A percentile compares a stretch with the other conserved stretches of the same genome.
These are phyloP conservation scores for Rhinogobius similis DNA, from an alignment of 2,113 vertebrate species.

Conservation along the genomic window DNA sequence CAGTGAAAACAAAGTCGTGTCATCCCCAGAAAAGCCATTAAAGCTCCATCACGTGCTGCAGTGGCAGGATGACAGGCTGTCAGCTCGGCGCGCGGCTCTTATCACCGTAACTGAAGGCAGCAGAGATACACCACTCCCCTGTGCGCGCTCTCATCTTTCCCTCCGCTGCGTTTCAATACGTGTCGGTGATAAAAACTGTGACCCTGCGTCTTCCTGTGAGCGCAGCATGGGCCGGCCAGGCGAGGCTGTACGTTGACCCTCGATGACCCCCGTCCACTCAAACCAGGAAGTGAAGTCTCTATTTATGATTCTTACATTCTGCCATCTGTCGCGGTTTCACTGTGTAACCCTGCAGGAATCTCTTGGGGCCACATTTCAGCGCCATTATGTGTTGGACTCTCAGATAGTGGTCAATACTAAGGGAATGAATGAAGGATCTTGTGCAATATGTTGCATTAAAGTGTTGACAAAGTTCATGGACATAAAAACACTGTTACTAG, in stretches of 20 bases:
- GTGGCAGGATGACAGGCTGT: slow-evolving; percentile 56
- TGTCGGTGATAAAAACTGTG: slow-evolving; percentile 63
- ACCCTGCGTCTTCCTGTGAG: slow-evolving; percentile 54
- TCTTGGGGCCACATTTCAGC: not conserved
- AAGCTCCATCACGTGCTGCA: slow-evolving; percentile 62
- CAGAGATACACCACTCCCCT: slow-evolving; percentile 47
- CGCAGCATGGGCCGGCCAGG: slow-evolving; percentile 30
- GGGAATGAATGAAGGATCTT: slow-evolving; percentile 4
- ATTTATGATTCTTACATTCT: slow-evolving; percentile 52
- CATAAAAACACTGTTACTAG: not conserved
- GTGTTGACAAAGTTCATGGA: not conserved
- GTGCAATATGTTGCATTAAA: not conserved
- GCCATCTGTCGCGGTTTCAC: slow-evolving; percentile 57
- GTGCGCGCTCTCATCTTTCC: slow-evolving; percentile 50
- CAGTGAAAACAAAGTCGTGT: slow-evolving; percentile 37
- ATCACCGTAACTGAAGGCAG: slow-evolving; percentile 54
- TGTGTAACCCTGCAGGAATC: slow-evolving; percentile 5
- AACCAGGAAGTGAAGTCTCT: slow-evolving; percentile 55
- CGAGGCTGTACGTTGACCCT: slow-evolving; percentile 64
- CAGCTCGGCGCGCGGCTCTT: slow-evolving; percentile 31
- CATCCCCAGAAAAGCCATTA: slow-evolving; percentile 53
- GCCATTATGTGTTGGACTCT: not conserved
- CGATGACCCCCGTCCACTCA: slow-evolving; percentile 31
- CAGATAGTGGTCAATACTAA: slow-evolving; percentile 41
- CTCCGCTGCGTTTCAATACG: slow-evolving; percentile 56